Evolutionary conservation across 2,113 vertebrate genomes (phyloP).

Genomic region (Brachyistius frenatus): DNA sequence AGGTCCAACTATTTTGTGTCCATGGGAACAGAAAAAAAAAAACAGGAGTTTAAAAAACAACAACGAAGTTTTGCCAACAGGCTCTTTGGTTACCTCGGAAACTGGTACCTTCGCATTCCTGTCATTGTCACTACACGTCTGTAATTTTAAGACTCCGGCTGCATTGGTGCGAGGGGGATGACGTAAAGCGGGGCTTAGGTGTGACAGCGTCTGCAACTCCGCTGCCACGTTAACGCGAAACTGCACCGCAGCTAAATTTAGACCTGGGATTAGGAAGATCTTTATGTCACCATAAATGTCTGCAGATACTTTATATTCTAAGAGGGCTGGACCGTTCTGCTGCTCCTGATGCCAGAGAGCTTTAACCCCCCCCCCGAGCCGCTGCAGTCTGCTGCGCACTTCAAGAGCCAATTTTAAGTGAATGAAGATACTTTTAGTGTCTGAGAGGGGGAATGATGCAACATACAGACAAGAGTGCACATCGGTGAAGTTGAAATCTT

Average conservation of each 20-base stretch:
- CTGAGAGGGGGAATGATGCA: neutral
- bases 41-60: neutral
- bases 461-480: too few species aligned
- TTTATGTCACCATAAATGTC: constrained; percentile 1
- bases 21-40: neutral
- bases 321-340: neutral
- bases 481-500: neutral
- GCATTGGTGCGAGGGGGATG: neutral
- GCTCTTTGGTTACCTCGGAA: constrained; percentile 24
- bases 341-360: neutral
- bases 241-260: constrained; percentile 31
- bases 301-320: constrained; percentile 7
- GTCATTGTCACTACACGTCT: constrained; percentile 19
- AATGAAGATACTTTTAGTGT: neutral
- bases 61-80: neutral
- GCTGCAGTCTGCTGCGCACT: too few species aligned
- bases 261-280: constrained; percentile 16
- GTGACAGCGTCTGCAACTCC: constrained; percentile 21
- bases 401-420: too few species aligned
- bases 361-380: neutral
- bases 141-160: constrained; percentile 33
- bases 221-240: neutral
- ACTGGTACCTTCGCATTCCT: constrained; percentile 24
- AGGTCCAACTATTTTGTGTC: neutral
- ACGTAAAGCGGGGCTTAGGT: constrained; percentile 35